A percentile compares a stretch with the other conserved stretches of the same genome.
Evolutionary conservation across 1,140 invertebrate species (phyloP).

Genomic region (Drosophila willistoni): DNA sequence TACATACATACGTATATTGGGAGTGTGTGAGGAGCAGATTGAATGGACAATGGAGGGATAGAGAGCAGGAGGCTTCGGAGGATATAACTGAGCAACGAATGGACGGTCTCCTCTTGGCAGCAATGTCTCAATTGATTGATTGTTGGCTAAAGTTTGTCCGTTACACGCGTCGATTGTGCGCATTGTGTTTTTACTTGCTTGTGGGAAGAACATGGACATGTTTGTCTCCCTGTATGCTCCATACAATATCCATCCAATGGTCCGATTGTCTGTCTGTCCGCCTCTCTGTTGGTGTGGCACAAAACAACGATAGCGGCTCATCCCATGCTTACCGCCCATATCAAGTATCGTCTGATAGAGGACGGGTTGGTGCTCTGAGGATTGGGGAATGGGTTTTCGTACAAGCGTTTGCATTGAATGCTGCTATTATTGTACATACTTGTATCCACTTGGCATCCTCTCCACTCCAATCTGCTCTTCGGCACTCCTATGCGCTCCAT

Average conservation of each 20-base stretch:
- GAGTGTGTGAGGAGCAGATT: neutral
- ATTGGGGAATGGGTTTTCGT: conserved; percentile 10
- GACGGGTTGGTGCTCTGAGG: neutral
- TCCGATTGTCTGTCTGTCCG: neutral
- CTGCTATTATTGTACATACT: conserved; percentile 28
- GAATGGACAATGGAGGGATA: neutral
- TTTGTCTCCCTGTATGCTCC: conserved; percentile 19
- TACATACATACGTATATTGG: neutral
- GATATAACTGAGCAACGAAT: conserved; percentile 39
- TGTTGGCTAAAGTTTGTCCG: conserved; percentile 64
- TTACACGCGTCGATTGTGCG: conserved; percentile 63
- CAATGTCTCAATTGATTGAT: conserved; percentile 66
- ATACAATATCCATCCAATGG: no score
- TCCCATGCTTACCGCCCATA: conserved; percentile 45
- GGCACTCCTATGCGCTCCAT: conserved; percentile 13
- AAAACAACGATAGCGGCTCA: conserved; percentile 15
- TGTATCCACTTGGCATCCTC: conserved; percentile 40
- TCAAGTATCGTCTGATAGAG: conserved; percentile 40
- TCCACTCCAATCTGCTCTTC: conserved; percentile 24
- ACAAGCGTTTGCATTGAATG: conserved; percentile 43
- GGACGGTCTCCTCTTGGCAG: conserved; percentile 24
- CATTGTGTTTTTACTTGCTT: conserved; percentile 58
- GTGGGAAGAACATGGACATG: conserved; percentile 39
- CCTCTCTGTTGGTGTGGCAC: neutral
- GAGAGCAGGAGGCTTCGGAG: neutral